Evolutionary conservation across 2,113 vertebrate genomes (phyloP), one percentile per base, ranked within the genome.

Genomic region (Ammodytes marinus): DNA sequence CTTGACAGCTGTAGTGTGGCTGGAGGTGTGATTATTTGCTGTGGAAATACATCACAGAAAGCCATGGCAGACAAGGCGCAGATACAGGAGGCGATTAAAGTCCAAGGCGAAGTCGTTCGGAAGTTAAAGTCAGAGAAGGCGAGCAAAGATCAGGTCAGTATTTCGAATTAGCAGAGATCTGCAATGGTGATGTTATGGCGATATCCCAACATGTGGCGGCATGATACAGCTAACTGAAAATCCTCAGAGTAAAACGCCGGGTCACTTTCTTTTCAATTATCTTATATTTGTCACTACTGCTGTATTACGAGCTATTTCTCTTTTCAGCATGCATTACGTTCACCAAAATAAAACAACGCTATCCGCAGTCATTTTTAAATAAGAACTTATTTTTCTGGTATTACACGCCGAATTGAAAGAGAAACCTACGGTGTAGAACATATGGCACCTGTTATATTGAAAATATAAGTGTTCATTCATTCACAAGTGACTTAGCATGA

Each of bases 101-200:
- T 4, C 8, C 95, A 96, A 55, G 95, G 95, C 2, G 95, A 96
- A 85, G 74, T 95, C 0, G 95, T 96, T 2, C 91, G 95, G 45
- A 94, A 90, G 71, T 49, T 96, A 3, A 96, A 96, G 80, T 67
- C 90, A 2, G 94, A 94, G 69, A 95, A 96, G 77, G 95, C 94
- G 39, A 92, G 63, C 79, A 94, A 94, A 88, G 92, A 96, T 0
- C 94, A 95, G 95, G 95, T 96, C 66, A 87, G 95, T 89, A 37
- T 2, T 50, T 5, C 2, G 17, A 19, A 0, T 39, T 0, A 37
- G 10, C 19, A 1, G 2, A 12, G 19, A 9, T 8, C 0, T 55
- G 0, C 4, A 43, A 12, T 10, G 8, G 9, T 52, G 12, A 61
- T 46, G 8, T 39, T 1, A 19, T 27, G 8, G 7, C 50, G 3